Base-by-base conservation (phyloP, 2,888 invertebrate species). In the Ophion costatus region DNA sequence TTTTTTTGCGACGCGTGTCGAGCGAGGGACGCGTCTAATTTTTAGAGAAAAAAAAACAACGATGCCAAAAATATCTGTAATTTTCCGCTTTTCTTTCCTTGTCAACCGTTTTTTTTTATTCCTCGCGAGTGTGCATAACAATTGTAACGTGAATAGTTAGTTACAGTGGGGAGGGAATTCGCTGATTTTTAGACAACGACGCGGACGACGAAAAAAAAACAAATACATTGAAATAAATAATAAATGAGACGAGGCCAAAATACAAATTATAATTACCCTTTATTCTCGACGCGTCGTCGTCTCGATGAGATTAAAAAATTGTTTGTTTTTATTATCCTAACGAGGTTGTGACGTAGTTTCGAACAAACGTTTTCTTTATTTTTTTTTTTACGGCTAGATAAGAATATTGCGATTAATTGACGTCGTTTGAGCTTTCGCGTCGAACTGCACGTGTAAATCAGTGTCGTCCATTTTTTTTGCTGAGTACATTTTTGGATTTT, bases 41-140 rank as follows among this genome's bases (percentile, higher is more conserved):
- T 85, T 71, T 76, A 14, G 14, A 59, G 79, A 29, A 63, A 51
- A 45, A 63, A 63, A 24, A 61, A 42, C 29, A 85, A 85, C 80
- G 85, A 82, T 85, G 85, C 85, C 85, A 85, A 85, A 84, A 85
- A 85, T 80, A 85, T 73, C 66, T 85, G 71, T 85, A 82, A 84
- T 80, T 73, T 81, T 51, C 56, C 71, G 17, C 17, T 80, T 61
- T 17, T 51, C 17, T 75, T 63, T 51, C n/a, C 6, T 67, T 42
- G 4, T 66, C 57, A 59, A 45, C 57, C 6, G 17, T 20, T 5
- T 20, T 59, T 38, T 42, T 33, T 42, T 45, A 20, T 17, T 14
- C 45, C 57, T 42, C 17, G 56, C 57, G 64, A 42, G 63, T 42
- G 17, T 76, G 57, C 66, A 29, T 66, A 63, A 33, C 64, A 61